phyloP scores from a whole-genome alignment of 2,888 invertebrate genomes.

The Mythimna vitellina region DNA sequence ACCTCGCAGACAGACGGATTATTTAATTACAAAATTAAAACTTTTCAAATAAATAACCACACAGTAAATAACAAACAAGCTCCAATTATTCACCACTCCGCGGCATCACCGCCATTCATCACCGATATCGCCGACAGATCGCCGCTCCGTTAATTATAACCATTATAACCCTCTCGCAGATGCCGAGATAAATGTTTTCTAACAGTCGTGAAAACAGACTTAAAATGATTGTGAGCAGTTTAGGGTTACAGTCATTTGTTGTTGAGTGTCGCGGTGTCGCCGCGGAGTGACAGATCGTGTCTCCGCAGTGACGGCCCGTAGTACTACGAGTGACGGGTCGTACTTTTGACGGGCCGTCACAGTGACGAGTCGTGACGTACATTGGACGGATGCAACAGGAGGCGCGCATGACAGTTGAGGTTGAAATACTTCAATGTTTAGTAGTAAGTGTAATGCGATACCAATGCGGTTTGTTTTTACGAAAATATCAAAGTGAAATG shows the following conservation, averaged over 20 bases:
- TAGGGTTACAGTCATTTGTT: slow-evolving; percentile 64
- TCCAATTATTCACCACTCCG: slow-evolving; percentile 38
- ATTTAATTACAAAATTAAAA: slow-evolving; percentile 1
- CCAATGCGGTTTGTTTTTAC: slow-evolving; percentile 20
- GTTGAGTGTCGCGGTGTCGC: slow-evolving; percentile 55
- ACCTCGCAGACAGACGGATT: not conserved
- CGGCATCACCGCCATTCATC: slow-evolving; percentile 27
- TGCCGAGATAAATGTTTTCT: slow-evolving; percentile 47
- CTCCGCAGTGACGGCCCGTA: slow-evolving; percentile 47
- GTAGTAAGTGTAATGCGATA: slow-evolving; percentile 46
- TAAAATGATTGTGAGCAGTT: slow-evolving; percentile 55
- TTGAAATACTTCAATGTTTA: slow-evolving; percentile 54
- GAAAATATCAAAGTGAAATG: slow-evolving; percentile 14
- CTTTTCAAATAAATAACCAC: slow-evolving; percentile 17
- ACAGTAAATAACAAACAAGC: slow-evolving; percentile 39
- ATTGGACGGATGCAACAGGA: slow-evolving; percentile 75
- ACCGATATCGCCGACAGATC: slow-evolving; percentile 50
- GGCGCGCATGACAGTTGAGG: slow-evolving; percentile 52
- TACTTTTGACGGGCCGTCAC: slow-evolving; percentile 60
- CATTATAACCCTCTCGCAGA: slow-evolving; percentile 40
- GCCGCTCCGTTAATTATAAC: slow-evolving; percentile 40
- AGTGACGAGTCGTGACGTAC: slow-evolving; percentile 69
- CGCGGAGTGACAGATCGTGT: slow-evolving; percentile 47
- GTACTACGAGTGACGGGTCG: slow-evolving; percentile 35
- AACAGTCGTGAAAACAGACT: slow-evolving; percentile 56